These are phyloP conservation scores for Heptranchias perlo DNA, from an alignment of 2,113 vertebrate genomes.

Conservation along the genomic window DNA sequence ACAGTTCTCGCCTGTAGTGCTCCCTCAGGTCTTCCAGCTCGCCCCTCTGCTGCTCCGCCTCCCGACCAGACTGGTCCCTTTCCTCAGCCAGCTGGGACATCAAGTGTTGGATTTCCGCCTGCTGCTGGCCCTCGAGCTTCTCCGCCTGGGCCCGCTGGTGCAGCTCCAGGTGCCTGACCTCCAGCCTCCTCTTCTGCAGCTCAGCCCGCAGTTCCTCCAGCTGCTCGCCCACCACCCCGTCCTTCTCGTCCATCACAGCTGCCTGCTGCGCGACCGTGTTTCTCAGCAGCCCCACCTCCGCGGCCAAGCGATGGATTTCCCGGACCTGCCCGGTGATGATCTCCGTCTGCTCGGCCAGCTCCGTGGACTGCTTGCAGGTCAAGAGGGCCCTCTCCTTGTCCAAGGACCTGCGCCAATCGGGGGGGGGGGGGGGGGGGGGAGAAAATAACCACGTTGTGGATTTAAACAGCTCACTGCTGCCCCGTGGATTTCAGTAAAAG, in stretches of 20 bases:
- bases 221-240: background rate
- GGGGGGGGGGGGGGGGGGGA: background rate
- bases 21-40: slow-evolving; percentile 41
- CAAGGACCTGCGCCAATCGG: slow-evolving; percentile 43
- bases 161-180: background rate
- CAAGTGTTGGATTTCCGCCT: slow-evolving; percentile 39
- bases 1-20: background rate
- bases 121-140: slow-evolving; percentile 4
- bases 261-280: slow-evolving; percentile 47
- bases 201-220: background rate
- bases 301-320: slow-evolving; percentile 47
- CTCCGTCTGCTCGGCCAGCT: slow-evolving; percentile 48
- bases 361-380: slow-evolving; percentile 40
- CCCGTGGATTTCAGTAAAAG: background rate
- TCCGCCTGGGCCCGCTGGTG: slow-evolving; percentile 45
- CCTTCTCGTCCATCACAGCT: slow-evolving; percentile 35
- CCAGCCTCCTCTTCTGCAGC: background rate
- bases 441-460: background rate
- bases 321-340: slow-evolving; percentile 50
- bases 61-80: background rate
- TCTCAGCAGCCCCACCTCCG: slow-evolving; percentile 43
- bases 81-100: background rate
- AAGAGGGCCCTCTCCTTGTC: slow-evolving; percentile 37
- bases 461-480: background rate
- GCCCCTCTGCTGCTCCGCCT: slow-evolving; percentile 44